Evolutionary conservation across 2,797 vertebrate species (phyloP).

Genomic region (Meriones psammophilus): DNA sequence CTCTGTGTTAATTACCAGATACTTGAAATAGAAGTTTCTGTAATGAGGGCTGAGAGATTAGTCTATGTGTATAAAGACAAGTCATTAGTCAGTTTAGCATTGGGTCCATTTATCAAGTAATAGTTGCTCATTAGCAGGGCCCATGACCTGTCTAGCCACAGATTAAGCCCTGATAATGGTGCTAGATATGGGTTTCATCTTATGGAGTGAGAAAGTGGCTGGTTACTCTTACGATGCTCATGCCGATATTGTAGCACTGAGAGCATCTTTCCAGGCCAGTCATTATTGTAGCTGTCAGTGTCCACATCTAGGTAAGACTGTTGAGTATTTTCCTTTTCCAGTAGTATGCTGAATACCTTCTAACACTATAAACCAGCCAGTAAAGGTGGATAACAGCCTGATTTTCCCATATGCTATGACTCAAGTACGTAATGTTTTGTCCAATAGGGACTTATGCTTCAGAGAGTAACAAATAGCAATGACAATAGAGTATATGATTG

Average conservation of each 20-base stretch:
- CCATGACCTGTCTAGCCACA: not conserved
- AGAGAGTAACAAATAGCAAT: not conserved
- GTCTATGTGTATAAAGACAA: not conserved
- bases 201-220: not conserved
- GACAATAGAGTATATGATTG: not conserved
- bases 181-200: not conserved
- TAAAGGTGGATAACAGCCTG: not conserved
- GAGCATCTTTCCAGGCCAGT: not conserved
- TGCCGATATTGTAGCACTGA: not conserved
- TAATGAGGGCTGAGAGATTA: not conserved
- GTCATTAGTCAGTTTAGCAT: not conserved
- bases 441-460: not conserved
- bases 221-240: not conserved
- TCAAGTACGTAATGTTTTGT: not conserved
- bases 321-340: not conserved
- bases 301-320: not conserved
- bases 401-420: not conserved
- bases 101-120: not conserved
- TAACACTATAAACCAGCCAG: not conserved
- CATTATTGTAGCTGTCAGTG: not conserved
- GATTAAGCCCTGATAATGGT: not conserved
- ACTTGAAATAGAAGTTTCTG: not conserved
- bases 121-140: not conserved
- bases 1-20: not conserved
- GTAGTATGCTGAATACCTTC: not conserved